Evolutionary conservation across 2,113 vertebrate species (phyloP).

Genomic region (Xiphias gladius): DNA sequence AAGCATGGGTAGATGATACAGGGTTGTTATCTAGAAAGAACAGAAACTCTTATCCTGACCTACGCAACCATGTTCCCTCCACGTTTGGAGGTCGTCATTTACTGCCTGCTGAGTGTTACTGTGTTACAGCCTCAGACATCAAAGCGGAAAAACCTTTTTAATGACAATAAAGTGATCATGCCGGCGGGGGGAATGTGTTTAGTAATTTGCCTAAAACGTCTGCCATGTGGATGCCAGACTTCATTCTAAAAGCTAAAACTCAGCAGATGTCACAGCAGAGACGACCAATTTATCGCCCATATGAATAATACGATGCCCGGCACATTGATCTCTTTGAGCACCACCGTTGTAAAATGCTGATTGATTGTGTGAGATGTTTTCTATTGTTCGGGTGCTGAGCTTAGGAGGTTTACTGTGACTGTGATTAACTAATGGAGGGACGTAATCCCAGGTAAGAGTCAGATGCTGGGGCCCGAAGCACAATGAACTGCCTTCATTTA

Average conservation of each 20-base stretch:
- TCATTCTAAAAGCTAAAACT: slow-evolving; percentile 64
- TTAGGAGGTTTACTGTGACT: slow-evolving; percentile 74
- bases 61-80: slow-evolving; percentile 24
- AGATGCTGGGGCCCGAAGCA: slow-evolving; percentile 31
- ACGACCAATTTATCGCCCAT: slow-evolving; percentile 57
- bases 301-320: slow-evolving; percentile 38
- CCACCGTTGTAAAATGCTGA: slow-evolving; percentile 60
- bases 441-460: slow-evolving; percentile 79
- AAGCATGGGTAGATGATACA: slow-evolving; percentile 28
- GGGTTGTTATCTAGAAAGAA: slow-evolving; percentile 57
- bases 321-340: slow-evolving; percentile 37
- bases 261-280: slow-evolving; percentile 74
- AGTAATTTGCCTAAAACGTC: slow-evolving; percentile 77
- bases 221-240: slow-evolving; percentile 72
- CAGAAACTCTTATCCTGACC: slow-evolving; percentile 57
- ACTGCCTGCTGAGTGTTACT: slow-evolving; percentile 42
- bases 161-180: slow-evolving; percentile 72
- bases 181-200: slow-evolving; percentile 60
- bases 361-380: slow-evolving; percentile 65
- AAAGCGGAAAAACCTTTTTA: slow-evolving; percentile 58
- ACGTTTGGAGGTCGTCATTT: slow-evolving; percentile 36
- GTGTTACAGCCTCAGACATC: slow-evolving; percentile 41
- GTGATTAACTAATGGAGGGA: slow-evolving; percentile 84
- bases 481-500: slow-evolving; percentile 65
- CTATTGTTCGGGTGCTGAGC: slow-evolving; percentile 51